Conservation (phyloP, 2,888 invertebrate species). For the Amiota communis region DNA sequence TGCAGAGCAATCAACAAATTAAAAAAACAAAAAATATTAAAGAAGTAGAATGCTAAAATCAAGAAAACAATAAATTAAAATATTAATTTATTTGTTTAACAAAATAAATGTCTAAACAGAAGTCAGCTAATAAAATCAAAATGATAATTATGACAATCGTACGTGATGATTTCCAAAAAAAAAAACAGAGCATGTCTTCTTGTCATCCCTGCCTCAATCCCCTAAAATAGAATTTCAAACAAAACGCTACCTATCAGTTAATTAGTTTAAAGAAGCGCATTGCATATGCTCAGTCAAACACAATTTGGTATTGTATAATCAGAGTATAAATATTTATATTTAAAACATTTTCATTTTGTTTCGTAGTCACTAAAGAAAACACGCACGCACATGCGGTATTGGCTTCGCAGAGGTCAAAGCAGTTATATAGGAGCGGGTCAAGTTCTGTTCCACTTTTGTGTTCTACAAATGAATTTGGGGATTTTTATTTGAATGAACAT, state of each 20-base stretch:
- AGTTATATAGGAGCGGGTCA: constrained; percentile 61
- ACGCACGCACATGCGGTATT: constrained; percentile 45
- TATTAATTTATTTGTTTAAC: constrained; percentile 27
- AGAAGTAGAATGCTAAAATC: constrained; percentile 23
- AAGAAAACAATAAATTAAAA: constrained; percentile 12
- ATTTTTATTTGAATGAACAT: background rate
- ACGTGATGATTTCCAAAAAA: constrained; percentile 69
- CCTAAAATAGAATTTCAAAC: constrained; percentile 23
- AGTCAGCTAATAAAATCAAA: constrained; percentile 62
- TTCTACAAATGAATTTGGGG: background rate
- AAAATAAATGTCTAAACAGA: constrained; percentile 38
- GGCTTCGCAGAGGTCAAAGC: constrained; percentile 52
- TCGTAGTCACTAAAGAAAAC: constrained; percentile 43
- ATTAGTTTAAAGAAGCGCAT: constrained; percentile 9
- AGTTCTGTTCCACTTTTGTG: constrained; percentile 53
- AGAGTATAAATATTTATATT: constrained; percentile 56
- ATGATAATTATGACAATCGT: constrained; percentile 72
- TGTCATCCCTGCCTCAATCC: background rate
- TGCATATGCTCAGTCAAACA: background rate
- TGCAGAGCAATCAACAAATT: no score
- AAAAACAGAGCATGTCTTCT: constrained; percentile 46
- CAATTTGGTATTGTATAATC: constrained; percentile 13
- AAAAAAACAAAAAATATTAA: background rate
- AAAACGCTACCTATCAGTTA: constrained; percentile 43
- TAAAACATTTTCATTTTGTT: constrained; percentile 48